Conservation (phyloP, 1,140 invertebrate species). For the Drosophila mayri region DNA sequence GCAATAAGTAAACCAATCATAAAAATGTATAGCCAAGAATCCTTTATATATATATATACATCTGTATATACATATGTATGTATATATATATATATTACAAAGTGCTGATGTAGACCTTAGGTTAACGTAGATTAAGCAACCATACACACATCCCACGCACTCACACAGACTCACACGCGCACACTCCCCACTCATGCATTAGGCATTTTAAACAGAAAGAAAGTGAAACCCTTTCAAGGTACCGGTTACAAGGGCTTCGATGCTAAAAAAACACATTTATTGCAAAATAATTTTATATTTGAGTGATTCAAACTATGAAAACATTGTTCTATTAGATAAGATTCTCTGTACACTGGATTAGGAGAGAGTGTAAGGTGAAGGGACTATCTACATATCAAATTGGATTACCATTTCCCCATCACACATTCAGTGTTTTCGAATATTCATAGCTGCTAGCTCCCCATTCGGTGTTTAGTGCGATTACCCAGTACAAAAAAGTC, state of each 20-base stretch:
- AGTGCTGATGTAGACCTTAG: slow-evolving; percentile 50
- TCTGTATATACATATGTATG: neutral
- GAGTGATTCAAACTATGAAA: neutral
- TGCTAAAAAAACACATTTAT: neutral
- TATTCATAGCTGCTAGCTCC: neutral
- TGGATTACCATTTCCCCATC: neutral
- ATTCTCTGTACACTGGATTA: neutral
- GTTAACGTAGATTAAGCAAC: slow-evolving; percentile 49
- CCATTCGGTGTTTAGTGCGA: neutral
- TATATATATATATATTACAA: slow-evolving; percentile 31
- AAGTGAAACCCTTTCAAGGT: neutral
- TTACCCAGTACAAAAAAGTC: neutral
- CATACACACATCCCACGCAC: slow-evolving; percentile 27
- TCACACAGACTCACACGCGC: slow-evolving; percentile 1
- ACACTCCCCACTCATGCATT: neutral
- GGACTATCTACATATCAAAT: neutral
- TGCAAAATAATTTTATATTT: neutral
- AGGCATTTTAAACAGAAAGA: neutral
- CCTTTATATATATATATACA: slow-evolving; percentile 28
- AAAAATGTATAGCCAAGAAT: slow-evolving; percentile 51
- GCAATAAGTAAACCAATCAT: slow-evolving; percentile 57
- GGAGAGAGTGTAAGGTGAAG: neutral
- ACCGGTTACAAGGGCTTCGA: neutral
- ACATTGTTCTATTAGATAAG: neutral
- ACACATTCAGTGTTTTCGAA: neutral